A percentile compares a stretch with the other conserved stretches of the same genome.
Conservation (phyloP, 2,888 invertebrate species). For the Seladonia tumulorum region DNA sequence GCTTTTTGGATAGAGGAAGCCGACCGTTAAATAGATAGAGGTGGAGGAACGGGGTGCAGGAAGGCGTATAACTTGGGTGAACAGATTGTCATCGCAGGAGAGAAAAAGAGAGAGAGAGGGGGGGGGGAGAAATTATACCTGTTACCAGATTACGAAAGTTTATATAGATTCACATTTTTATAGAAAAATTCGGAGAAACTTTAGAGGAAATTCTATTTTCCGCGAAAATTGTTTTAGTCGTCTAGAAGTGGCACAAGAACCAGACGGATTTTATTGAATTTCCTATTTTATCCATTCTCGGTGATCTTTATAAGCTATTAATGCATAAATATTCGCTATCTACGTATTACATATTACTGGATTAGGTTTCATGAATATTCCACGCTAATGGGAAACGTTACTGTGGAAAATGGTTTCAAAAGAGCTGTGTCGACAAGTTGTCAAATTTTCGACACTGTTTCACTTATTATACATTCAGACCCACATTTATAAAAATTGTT, state of each 20-base stretch:
- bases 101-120: not conserved
- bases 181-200: not conserved
- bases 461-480: not conserved
- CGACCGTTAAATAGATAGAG: slow-evolving; percentile 45
- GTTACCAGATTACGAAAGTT: not conserved
- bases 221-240: not conserved
- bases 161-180: not conserved
- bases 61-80: slow-evolving; percentile 69
- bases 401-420: not conserved
- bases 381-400: not conserved
- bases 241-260: not conserved
- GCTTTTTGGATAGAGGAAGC: slow-evolving; percentile 47
- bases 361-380: slow-evolving; percentile 1
- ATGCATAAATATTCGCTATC: not conserved
- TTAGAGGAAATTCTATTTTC: not conserved
- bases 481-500: not conserved
- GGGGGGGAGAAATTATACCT: not conserved
- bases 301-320: not conserved
- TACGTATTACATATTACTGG: not conserved
- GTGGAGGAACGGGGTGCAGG: slow-evolving; percentile 58
- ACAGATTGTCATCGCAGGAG: slow-evolving; percentile 32
- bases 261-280: not conserved
- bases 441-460: not conserved
- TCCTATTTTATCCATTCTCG: not conserved
- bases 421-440: not conserved